Percentiles rank a stretch among this genome's conserved stretches.
Evolutionary conservation across 2,113 vertebrate species (phyloP).

Genomic region (Tachysurus fulvidraco): DNA sequence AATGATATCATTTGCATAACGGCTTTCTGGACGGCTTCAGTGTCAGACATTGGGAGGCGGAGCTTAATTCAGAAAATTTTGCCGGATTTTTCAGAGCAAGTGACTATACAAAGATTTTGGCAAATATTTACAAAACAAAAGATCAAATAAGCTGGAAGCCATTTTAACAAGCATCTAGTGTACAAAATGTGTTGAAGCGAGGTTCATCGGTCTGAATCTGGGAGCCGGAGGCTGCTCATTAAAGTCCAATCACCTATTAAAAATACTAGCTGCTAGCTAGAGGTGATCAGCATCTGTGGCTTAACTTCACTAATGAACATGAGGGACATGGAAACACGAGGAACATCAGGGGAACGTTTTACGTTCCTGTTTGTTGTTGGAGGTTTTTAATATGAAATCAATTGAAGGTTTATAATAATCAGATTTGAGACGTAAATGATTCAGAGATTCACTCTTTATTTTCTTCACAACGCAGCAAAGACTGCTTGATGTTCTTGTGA

Average conservation of each 20-base stretch:
- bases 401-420: neutral
- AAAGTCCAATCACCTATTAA: constrained; percentile 60
- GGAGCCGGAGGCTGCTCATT: constrained; percentile 26
- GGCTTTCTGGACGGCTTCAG: neutral
- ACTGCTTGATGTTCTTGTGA: neutral
- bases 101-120: neutral
- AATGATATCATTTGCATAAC: neutral
- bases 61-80: neutral
- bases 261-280: constrained; percentile 50
- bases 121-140: neutral
- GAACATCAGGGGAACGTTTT: neutral
- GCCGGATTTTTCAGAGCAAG: neutral
- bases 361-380: neutral
- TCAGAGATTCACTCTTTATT: neutral
- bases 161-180: neutral
- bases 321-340: neutral
- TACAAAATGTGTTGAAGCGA: neutral
- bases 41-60: neutral
- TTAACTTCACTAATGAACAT: neutral
- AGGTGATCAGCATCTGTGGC: neutral
- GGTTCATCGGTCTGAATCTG: neutral
- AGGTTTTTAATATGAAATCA: neutral
- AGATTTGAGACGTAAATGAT: neutral
- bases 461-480: neutral
- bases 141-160: neutral